These are phyloP conservation scores for Colistium nudipinnis DNA, from an alignment of 2,113 vertebrate genomes.

Conservation along the genomic window DNA sequence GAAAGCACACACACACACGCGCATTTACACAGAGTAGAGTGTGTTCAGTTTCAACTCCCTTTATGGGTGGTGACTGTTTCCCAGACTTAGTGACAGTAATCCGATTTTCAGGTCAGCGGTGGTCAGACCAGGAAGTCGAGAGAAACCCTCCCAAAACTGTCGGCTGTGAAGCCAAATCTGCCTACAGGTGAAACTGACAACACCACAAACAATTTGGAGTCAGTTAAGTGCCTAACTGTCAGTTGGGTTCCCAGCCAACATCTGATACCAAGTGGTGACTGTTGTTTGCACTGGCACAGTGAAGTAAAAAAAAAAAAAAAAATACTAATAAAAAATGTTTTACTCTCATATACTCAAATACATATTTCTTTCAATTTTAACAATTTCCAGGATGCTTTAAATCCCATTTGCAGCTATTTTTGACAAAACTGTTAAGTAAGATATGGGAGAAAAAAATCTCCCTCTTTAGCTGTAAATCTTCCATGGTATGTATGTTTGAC, in stretches of 20 bases:
- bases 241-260: background rate
- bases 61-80: background rate
- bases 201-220: background rate
- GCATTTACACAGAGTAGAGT: conserved; percentile 2
- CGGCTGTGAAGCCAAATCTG: conserved; percentile 7
- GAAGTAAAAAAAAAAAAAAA: background rate
- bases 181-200: conserved; percentile 3
- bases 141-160: conserved; percentile 4
- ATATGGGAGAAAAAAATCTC: background rate
- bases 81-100: background rate
- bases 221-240: conserved; percentile 5
- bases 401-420: background rate
- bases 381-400: background rate
- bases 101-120: background rate
- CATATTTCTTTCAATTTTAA: background rate
- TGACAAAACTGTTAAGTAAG: background rate
- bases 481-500: no score
- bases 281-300: background rate
- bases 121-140: background rate
- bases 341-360: background rate
- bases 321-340: background rate
- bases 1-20: conserved; percentile 26
- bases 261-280: background rate
- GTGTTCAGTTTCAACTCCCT: background rate
- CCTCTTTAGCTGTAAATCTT: background rate